Percentiles rank a stretch among this genome's conserved stretches.
These are phyloP conservation scores for Pampusana beccarii DNA, from an alignment of 2,113 vertebrate genomes.

Conservation along the genomic window DNA sequence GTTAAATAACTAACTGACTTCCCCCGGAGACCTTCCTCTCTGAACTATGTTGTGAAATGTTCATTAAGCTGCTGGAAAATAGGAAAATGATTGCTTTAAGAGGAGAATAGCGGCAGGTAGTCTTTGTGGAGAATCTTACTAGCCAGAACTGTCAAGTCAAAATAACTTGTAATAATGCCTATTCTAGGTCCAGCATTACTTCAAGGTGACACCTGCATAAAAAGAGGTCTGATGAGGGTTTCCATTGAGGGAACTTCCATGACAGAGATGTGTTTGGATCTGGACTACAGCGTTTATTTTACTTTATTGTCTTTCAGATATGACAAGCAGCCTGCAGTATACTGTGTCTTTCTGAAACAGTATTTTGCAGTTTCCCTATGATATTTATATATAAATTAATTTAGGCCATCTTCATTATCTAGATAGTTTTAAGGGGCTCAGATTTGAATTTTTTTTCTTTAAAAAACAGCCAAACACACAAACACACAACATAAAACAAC, in stretches of 20 bases:
- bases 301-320: neutral
- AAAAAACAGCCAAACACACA: neutral
- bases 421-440: neutral
- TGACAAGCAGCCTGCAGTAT: neutral
- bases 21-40: neutral
- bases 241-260: neutral
- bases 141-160: neutral
- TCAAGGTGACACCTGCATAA: neutral
- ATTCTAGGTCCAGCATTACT: neutral
- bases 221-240: neutral
- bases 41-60: neutral
- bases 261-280: neutral
- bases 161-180: neutral
- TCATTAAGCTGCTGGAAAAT: neutral
- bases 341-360: neutral
- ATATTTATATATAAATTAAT: neutral
- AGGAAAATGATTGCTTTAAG: neutral
- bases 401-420: neutral
- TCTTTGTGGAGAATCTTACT: neutral
- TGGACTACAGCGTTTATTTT: neutral
- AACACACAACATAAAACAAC: no score
- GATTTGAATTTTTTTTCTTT: neutral
- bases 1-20: neutral
- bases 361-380: neutral
- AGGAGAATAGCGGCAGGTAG: neutral